phyloP scores from a whole-genome alignment of 2,888 invertebrate genomes.

The Chymomyza amoena region DNA sequence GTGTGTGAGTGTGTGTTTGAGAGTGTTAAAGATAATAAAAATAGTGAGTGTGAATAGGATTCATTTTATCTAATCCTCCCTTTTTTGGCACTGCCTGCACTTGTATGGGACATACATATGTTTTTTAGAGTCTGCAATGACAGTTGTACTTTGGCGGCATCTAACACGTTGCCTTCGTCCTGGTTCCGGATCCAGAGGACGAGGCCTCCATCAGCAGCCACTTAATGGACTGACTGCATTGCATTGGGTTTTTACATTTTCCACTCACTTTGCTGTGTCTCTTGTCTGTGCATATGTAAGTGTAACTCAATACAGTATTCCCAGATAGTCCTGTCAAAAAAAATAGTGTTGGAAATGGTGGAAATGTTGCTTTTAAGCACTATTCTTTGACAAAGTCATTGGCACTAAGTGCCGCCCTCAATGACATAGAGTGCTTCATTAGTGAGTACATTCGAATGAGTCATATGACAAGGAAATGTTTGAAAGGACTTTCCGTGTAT shows the following conservation, averaged over 20 bases:
- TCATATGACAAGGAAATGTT: not conserved
- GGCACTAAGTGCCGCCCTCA: not conserved
- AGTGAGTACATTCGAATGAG: not conserved
- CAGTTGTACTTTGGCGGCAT: not conserved
- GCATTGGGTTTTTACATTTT: constrained; percentile 7
- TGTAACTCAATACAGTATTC: constrained; percentile 20
- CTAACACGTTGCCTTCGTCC: not conserved
- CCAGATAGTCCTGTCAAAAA: not conserved
- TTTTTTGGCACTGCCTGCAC: not conserved
- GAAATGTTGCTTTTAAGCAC: not conserved
- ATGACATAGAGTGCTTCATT: not conserved
- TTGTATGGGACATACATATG: not conserved
- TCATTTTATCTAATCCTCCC: not conserved
- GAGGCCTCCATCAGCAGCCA: constrained; percentile 12
- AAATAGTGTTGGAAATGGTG: not conserved
- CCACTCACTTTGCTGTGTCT: not conserved
- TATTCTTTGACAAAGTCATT: not conserved
- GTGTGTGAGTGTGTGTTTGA: not conserved
- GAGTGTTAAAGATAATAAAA: constrained; percentile 30
- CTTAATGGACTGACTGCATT: constrained; percentile 33
- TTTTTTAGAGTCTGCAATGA: not conserved
- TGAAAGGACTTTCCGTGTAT: too few species aligned
- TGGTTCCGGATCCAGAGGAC: too few species aligned
- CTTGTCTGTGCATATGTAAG: constrained; percentile 20
- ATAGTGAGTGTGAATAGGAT: constrained; percentile 39